phyloP scores from a whole-genome alignment of 1,140 invertebrate genomes.

The Brachionus plicatilis region DNA sequence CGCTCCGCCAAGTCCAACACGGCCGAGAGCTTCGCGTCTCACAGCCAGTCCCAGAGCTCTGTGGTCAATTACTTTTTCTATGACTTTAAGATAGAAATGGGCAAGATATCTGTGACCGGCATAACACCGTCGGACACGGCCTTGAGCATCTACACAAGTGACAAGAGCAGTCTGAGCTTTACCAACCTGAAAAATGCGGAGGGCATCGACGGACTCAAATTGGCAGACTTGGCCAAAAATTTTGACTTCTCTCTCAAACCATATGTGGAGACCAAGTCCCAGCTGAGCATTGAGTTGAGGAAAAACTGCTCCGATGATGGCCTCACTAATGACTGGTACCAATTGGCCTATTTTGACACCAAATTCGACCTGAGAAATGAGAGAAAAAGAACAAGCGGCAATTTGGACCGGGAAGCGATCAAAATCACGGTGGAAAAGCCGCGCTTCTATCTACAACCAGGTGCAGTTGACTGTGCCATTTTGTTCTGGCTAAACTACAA shows the following conservation, averaged over 20 bases:
- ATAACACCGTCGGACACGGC: constrained; percentile 32
- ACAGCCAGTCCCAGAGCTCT: not conserved
- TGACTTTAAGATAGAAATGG: constrained; percentile 34
- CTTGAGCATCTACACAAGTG: not conserved
- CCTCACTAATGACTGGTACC: constrained; percentile 89
- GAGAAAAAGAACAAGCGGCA: constrained; percentile 51
- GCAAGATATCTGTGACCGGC: constrained; percentile 16
- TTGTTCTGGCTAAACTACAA: constrained; percentile 96
- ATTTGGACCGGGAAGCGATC: constrained; percentile 80
- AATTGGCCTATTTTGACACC: constrained; percentile 93
- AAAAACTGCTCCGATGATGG: constrained; percentile 58
- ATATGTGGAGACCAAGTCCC: constrained; percentile 87
- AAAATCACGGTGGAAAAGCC: constrained; percentile 82
- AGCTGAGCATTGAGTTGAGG: constrained; percentile 86
- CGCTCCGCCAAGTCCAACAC: not conserved
- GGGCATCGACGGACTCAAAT: not conserved
- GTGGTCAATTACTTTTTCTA: not conserved
- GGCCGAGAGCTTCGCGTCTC: not conserved
- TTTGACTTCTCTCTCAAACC: constrained; percentile 62
- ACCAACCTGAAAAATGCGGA: not conserved
- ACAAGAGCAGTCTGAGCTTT: constrained; percentile 29
- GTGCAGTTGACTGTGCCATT: constrained; percentile 85
- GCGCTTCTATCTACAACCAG: constrained; percentile 85
- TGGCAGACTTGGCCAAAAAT: not conserved
- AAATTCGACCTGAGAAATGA: constrained; percentile 66